Evolutionary conservation across 2,113 vertebrate genomes (phyloP).

Genomic region (Pygoscelis adeliae): DNA sequence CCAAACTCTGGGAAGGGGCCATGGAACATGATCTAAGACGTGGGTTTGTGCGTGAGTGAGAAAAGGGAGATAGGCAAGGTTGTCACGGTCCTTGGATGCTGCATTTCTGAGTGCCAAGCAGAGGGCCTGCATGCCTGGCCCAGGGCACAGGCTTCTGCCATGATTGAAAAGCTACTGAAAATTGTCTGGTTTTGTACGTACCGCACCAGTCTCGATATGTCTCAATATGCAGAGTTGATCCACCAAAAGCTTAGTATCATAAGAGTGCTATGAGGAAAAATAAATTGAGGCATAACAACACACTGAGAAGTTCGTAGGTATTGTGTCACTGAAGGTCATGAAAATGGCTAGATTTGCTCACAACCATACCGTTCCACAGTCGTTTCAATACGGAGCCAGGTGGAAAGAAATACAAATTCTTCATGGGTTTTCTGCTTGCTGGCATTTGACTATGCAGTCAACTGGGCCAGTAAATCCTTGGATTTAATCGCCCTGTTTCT

Average conservation of each 20-base stretch:
- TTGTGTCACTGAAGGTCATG: rapidly evolving
- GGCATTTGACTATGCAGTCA: neutral
- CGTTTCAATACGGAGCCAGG: rapidly evolving
- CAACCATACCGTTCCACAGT: neutral
- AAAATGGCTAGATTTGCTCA: neutral
- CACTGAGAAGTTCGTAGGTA: neutral
- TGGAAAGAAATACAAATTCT: neutral
- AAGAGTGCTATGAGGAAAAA: neutral
- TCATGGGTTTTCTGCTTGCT: neutral
- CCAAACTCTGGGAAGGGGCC: neutral
- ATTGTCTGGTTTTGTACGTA: neutral
- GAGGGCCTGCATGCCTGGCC: neutral
- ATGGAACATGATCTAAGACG: neutral
- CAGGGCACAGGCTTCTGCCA: neutral
- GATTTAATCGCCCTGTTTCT: neutral
- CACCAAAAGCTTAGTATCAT: neutral
- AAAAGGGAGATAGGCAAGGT: neutral
- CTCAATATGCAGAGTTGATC: neutral
- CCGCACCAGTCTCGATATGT: neutral
- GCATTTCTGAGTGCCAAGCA: rapidly evolving
- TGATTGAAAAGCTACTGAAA: neutral
- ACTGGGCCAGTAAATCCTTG: neutral
- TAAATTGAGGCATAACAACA: neutral
- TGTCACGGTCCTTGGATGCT: neutral
- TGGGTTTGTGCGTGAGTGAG: neutral